These are phyloP conservation scores for Drosophila ercepeae DNA, from an alignment of 1,140 invertebrate genomes.

Conservation along the genomic window DNA sequence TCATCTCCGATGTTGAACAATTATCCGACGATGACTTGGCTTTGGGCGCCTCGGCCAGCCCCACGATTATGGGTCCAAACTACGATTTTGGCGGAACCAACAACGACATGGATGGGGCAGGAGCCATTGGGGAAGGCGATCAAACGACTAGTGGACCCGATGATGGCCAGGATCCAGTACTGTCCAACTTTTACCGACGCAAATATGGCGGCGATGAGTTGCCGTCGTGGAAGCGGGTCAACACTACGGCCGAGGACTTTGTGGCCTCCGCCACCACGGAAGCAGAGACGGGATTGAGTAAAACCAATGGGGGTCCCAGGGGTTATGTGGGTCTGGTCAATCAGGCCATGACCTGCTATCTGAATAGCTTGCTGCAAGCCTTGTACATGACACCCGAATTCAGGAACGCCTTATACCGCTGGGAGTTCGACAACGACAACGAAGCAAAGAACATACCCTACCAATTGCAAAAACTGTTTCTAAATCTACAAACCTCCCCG, in stretches of 20 bases:
- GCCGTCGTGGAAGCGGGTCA: conserved; percentile 40
- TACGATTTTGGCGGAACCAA: conserved; percentile 44
- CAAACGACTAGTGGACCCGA: conserved; percentile 8
- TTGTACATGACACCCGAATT: conserved; percentile 98
- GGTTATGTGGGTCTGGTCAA: conserved; percentile 95
- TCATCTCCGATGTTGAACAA: conserved; percentile 70
- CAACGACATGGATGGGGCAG: conserved; percentile 44
- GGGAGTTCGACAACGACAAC: conserved; percentile 91
- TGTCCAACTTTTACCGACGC: conserved; percentile 48
- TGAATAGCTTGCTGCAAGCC: conserved; percentile 95
- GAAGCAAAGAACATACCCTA: conserved; percentile 92
- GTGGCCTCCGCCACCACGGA: conserved; percentile 49
- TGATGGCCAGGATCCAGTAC: conserved; percentile 10
- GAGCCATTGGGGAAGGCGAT: conserved; percentile 7
- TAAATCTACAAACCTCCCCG: conserved; percentile 93
- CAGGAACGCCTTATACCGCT: conserved; percentile 94
- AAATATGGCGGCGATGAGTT: conserved; percentile 58
- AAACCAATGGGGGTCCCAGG: conserved; percentile 35
- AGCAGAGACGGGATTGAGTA: conserved; percentile 22
- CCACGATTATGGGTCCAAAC: conserved; percentile 73
- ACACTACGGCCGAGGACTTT: conserved; percentile 35
- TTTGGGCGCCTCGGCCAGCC: conserved; percentile 86
- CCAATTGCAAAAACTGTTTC: conserved; percentile 94
- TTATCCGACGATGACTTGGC: conserved; percentile 85
- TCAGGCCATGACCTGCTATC: conserved; percentile 97